Base-by-base conservation (phyloP, 2,888 invertebrate species). In the Drosophila atroscutellata region DNA sequence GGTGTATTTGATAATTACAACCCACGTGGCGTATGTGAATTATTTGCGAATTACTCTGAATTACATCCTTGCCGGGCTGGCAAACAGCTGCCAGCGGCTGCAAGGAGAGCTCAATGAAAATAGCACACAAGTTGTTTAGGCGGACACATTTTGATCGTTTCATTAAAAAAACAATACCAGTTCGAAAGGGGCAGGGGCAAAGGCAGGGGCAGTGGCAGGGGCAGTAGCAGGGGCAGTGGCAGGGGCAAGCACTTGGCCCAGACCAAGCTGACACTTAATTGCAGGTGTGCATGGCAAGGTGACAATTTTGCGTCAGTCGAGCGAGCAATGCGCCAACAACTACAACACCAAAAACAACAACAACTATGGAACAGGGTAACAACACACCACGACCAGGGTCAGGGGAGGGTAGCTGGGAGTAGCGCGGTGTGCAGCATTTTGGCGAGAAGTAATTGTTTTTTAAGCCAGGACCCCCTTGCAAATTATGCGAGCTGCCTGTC, bases 271-370 rank as follows among this genome's bases (percentile, higher is more conserved):
- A 65, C 82, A 80, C 55, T 74, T 81, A 86, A 86, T 86, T 86
- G 83, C 86, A 86, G 88, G 86, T 86, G 88, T 88, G 75, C 86
- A 88, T 86, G 68, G 86, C 80, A 84, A 86, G 85, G 87, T 89
- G 87, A 88, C 87, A 88, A 90, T 90, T 90, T 89, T 71, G 90
- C 89, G 89, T 82, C 89, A 89, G 77, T 85, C 89, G 85, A 86
- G 88, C 90, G 84, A 78, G 62, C 77, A 65, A 30, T 49, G 42
- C 59, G 42, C 34, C 55, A 62, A 32, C 45, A 26, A 30, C 26
- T 7, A 54, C 24, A 49, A 24, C 11, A 49, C 3, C 18, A 15
- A 26, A 13, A 47, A 26, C 59, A 59, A 18, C 52, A 30, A 18
- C 36, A 18, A 26, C 54, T 24, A 20, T 2, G 18, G 7, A 32